Base-by-base conservation (phyloP, 2,797 vertebrate species). In the Tinamus major region DNA sequence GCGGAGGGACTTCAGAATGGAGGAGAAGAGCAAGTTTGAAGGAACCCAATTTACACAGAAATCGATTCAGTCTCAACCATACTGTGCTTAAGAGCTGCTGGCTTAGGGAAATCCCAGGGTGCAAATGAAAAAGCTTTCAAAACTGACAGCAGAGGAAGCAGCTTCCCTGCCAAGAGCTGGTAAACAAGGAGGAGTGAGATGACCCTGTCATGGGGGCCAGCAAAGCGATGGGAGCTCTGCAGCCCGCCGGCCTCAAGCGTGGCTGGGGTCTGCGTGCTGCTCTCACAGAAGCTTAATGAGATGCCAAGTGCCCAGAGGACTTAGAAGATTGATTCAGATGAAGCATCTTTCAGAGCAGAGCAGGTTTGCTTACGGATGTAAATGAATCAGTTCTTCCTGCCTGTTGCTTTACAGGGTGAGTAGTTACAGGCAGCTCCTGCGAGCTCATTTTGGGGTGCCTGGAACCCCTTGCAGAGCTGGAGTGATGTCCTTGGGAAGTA, bases 41-140 rank as follows among this genome's bases (percentile, higher is more conserved):
- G 92, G 82, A 86, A 74, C 71, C 71, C 62, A 71, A 87, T 85
- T 89, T 90, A 83, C 75, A 80, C 79, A 87, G 86, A 85, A 80
- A 94, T 92, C 94, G 95, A 96, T 95, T 96, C 96, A 85, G 96
- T 96, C 86, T 90, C 92, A 70, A 91, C 91, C 68, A 94, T 95
- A 94, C 96, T 97, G 93, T 96, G 91, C 95, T 95, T 96, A 96
- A 97, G 96, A 97, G 93, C 95, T 75, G 71, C 75, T 63, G 58
- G 82, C 77, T 70, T 96, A 84, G 80, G 70, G 64, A 64, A 87
- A 80, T 91, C 89, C 80, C 90, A 87, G 75, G 69, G 75, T 53
- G 69, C 85, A 85, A 79, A 96, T 92, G 79, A 94, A 95, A 96
- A 95, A 92, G 95, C 96, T 95, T 96, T 96, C 90, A 92, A 71